Evolutionary conservation across 2,888 invertebrate species (phyloP).

Genomic region (Zaprionus bogoriensis): DNA sequence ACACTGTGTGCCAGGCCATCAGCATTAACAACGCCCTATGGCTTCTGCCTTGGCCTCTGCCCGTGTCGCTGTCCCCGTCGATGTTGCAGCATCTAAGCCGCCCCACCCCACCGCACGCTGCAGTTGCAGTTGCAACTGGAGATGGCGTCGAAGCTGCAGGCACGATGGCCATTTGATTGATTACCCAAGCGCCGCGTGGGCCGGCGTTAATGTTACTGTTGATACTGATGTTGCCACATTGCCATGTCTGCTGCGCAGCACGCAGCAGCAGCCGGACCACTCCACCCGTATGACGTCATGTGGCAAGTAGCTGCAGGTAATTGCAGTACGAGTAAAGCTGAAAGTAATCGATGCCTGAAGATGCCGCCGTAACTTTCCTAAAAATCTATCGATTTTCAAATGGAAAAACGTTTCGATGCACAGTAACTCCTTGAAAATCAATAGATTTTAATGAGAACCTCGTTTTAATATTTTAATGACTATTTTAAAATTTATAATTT

Average conservation of each 20-base stretch:
- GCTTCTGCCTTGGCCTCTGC: slow-evolving; percentile 48
- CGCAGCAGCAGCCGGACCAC: slow-evolving; percentile 3
- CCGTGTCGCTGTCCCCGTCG: neutral
- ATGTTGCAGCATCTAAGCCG: too few relatives aligned
- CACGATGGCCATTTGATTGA: slow-evolving; percentile 65
- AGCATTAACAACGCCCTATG: slow-evolving; percentile 66
- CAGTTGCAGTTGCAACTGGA: neutral
- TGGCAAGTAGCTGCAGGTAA: slow-evolving; percentile 6
- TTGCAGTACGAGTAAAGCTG: neutral
- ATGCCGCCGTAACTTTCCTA: too few relatives aligned
- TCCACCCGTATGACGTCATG: slow-evolving; percentile 1
- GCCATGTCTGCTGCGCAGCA: slow-evolving; percentile 21
- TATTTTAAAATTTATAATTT: too few relatives aligned
- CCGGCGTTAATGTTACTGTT: slow-evolving; percentile 40
- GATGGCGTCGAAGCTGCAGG: slow-evolving; percentile 19
- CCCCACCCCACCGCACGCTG: neutral
- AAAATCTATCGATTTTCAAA: too few relatives aligned
- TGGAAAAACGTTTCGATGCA: too few relatives aligned
- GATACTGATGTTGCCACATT: slow-evolving; percentile 42
- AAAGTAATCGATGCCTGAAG: too few relatives aligned
- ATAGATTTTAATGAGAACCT: too few relatives aligned
- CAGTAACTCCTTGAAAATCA: too few relatives aligned
- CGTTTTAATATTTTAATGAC: too few relatives aligned
- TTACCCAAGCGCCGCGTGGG: slow-evolving; percentile 68
- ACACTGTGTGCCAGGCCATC: slow-evolving; percentile 58